Base-by-base conservation (phyloP, 2,113 vertebrate species). In the Brachypodius melanocephalos region DNA sequence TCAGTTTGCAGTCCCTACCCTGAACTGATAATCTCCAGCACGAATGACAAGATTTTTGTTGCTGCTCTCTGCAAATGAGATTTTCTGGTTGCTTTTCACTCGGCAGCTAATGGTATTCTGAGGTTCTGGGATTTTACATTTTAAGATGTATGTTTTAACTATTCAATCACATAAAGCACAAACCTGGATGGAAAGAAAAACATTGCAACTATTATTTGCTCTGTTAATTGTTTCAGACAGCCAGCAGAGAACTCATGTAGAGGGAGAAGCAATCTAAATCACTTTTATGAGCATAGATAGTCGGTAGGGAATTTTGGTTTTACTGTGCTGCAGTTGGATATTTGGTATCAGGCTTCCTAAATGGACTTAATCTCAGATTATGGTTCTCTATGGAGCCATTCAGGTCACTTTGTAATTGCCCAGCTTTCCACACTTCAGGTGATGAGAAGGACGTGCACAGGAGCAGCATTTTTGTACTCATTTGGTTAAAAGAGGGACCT, bases 251-350 rank as follows among this genome's bases (percentile, higher is more conserved):
- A 31, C 78, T 74, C 45, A 52, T 21, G 80, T 67, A 16, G 36
- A 42, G 74, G 52, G 85, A 80, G 80, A 90, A 95, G 45, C 52
- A 88, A 81, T 58, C 74, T 93, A 97, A 97, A 97, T 95, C 91
- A 95, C 67, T 96, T 96, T 96, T 93, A 96, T 89, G 85, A 89
- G 86, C 85, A 90, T 55, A 93, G 92, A 90, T 85, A 85, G 66
- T 83, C 67, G 3, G 59, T 49, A 42, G 83, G 90, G 89, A 89
- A 95, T 97, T 96, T 95, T 73, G 52, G 14, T 95, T 94, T 95
- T 94, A 90, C 73, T 88, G 52, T 63, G 46, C 68, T 89, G 59
- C 51, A 75, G 74, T 88, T 84, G 77, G 61, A 79, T 97, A 89
- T 92, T 91, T 88, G 43, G 91, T 94, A 90, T 95, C 83, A 85